Percentiles rank a stretch among this genome's conserved stretches.
Conservation (phyloP, 1,140 invertebrate genomes). For the Galleria mellonella region DNA sequence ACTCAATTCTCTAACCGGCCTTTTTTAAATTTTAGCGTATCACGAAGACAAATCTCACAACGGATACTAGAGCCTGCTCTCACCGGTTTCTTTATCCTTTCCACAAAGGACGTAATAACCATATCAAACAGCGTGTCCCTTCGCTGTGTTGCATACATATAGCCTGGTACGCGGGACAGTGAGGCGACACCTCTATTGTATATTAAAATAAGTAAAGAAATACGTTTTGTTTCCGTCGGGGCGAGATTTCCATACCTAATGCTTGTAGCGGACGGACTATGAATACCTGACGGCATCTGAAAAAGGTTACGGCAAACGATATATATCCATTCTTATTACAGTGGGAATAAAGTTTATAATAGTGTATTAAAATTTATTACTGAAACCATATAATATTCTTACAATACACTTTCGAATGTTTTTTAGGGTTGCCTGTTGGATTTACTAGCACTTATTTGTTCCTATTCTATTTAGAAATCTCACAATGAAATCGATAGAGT, state of each 20-base stretch:
- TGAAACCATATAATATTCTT: no score
- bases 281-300: constrained; percentile 32
- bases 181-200: constrained; percentile 39
- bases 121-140: constrained; percentile 70
- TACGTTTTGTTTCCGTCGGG: constrained; percentile 58
- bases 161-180: constrained; percentile 18
- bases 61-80: constrained; percentile 37
- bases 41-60: constrained; percentile 61
- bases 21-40: constrained; percentile 64
- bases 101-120: constrained; percentile 70
- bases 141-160: constrained; percentile 66
- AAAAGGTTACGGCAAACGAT: not conserved
- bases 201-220: constrained; percentile 65
- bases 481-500: no score
- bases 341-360: not conserved
- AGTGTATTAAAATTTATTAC: not conserved
- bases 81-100: constrained; percentile 53
- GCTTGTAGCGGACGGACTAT: constrained; percentile 21
- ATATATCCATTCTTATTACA: not conserved
- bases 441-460: no score
- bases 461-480: no score
- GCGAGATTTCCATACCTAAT: constrained; percentile 55
- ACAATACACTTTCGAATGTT: no score
- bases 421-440: constrained; percentile 5
- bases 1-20: constrained; percentile 27